Percentiles rank a stretch among this genome's conserved stretches.
Evolutionary conservation across 2,888 invertebrate species (phyloP).

Genomic region (Trissonchulus sp.): DNA sequence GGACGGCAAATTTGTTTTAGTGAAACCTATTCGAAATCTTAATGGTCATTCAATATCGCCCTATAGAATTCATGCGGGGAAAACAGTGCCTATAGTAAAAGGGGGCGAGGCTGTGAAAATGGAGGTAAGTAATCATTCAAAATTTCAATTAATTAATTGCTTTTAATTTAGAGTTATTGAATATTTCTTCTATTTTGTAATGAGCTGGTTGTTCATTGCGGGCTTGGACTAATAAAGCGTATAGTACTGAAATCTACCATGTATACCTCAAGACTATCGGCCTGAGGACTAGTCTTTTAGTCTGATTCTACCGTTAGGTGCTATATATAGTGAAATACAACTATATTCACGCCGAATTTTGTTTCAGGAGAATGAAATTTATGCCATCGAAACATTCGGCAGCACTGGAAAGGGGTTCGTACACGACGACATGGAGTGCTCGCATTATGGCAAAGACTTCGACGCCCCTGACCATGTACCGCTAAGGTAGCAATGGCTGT

Average conservation of each 20-base stretch:
- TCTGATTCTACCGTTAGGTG: too few relatives aligned
- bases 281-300: too few relatives aligned
- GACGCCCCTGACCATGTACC: slow-evolving; percentile 77
- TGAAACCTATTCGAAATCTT: slow-evolving; percentile 93
- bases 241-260: too few relatives aligned
- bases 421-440: slow-evolving; percentile 98
- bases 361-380: slow-evolving; percentile 80
- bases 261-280: too few relatives aligned
- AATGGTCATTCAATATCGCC: slow-evolving; percentile 95
- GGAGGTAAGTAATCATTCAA: slow-evolving; percentile 65
- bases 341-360: too few relatives aligned
- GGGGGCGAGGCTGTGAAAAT: slow-evolving; percentile 94
- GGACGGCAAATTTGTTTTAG: too few relatives aligned
- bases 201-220: too few relatives aligned
- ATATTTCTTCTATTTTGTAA: slow-evolving; percentile 30
- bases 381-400: slow-evolving; percentile 98
- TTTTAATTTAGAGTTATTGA: neutral
- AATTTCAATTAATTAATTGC: slow-evolving; percentile 1
- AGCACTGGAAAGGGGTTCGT: slow-evolving; percentile 83
- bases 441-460: slow-evolving; percentile 99
- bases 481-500: slow-evolving; percentile 63
- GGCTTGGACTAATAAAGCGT: too few relatives aligned
- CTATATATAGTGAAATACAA: too few relatives aligned
- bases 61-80: slow-evolving; percentile 85
- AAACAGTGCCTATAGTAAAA: slow-evolving; percentile 98